These are phyloP conservation scores for Notodonta ziczac DNA, from an alignment of 2,888 invertebrate genomes.

Conservation along the genomic window DNA sequence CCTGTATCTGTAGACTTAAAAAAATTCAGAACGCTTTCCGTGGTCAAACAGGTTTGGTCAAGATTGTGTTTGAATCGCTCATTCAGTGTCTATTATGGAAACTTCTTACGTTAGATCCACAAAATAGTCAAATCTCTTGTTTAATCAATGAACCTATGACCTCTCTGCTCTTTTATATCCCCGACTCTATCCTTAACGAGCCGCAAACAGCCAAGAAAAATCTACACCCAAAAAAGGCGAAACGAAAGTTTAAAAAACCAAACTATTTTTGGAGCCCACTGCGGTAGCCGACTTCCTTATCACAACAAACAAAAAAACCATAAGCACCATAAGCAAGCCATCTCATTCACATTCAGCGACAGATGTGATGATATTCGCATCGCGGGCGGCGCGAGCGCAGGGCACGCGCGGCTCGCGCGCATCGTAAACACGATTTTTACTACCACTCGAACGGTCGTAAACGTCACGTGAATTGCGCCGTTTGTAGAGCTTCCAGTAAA, in stretches of 20 bases:
- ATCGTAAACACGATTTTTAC: constrained; percentile 83
- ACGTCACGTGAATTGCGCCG: constrained; percentile 81
- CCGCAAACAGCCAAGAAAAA: constrained; percentile 7
- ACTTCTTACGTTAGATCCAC: background rate
- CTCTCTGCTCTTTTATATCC: background rate
- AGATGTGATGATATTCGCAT: constrained; percentile 66
- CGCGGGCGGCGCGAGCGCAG: constrained; percentile 54
- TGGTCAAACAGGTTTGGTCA: background rate
- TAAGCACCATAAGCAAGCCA: constrained; percentile 25
- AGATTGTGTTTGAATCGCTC: background rate
- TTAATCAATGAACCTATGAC: background rate
- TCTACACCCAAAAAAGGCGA: constrained; percentile 16
- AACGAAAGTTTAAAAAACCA: constrained; percentile 19
- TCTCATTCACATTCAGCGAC: constrained; percentile 66
- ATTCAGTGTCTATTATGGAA: background rate
- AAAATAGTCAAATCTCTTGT: background rate
- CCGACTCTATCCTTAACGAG: background rate
- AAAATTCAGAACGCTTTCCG: background rate
- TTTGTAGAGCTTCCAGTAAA: constrained; percentile 82
- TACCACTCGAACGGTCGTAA: constrained; percentile 80
- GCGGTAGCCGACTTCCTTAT: constrained; percentile 41
- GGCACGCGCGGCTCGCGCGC: constrained; percentile 63
- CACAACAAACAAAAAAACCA: constrained; percentile 42
- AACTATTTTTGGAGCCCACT: constrained; percentile 36
- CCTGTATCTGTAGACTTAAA: too few species aligned